A percentile compares a stretch with the other conserved stretches of the same genome.
phyloP scores from a whole-genome alignment of 2,888 invertebrate species.

The Entomobrya multifasciata region DNA sequence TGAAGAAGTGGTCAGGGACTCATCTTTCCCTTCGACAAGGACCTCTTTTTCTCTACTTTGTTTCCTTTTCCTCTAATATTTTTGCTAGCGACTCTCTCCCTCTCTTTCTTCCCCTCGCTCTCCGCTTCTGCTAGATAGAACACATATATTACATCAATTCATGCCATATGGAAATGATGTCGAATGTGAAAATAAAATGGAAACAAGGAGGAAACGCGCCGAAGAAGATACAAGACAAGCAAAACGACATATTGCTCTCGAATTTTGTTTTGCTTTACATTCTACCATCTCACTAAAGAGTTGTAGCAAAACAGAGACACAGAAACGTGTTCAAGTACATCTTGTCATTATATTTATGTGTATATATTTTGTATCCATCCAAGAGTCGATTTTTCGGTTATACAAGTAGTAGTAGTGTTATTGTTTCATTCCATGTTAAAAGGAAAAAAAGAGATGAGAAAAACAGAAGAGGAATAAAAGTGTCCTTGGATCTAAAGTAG shows the following conservation, averaged over 20 bases:
- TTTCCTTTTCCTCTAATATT: too few species aligned
- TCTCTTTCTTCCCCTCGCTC: not conserved
- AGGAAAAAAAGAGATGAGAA: not conserved
- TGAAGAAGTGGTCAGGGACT: constrained; percentile 11
- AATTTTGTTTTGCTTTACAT: not conserved
- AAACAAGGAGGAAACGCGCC: too few species aligned
- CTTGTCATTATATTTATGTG: too few species aligned
- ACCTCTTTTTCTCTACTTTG: too few species aligned
- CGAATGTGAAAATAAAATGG: too few species aligned
- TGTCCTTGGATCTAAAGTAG: constrained; percentile 1
- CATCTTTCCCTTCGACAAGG: constrained; percentile 8
- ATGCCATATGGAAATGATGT: constrained; percentile 1
- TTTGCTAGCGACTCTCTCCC: not conserved
- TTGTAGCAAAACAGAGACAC: too few species aligned
- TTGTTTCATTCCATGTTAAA: constrained; percentile 10
- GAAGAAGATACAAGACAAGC: not conserved
- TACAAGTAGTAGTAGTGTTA: not conserved
- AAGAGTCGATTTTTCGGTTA: too few species aligned
- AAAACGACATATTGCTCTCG: constrained; percentile 1
- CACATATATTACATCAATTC: not conserved
- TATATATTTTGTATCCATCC: too few species aligned
- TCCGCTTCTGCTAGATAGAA: not conserved
- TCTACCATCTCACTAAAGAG: too few species aligned
- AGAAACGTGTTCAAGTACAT: too few species aligned
- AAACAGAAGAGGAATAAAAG: not conserved